phyloP scores from a whole-genome alignment of 1,140 invertebrate species.

The Macrotrachela quadricornifera region DNA sequence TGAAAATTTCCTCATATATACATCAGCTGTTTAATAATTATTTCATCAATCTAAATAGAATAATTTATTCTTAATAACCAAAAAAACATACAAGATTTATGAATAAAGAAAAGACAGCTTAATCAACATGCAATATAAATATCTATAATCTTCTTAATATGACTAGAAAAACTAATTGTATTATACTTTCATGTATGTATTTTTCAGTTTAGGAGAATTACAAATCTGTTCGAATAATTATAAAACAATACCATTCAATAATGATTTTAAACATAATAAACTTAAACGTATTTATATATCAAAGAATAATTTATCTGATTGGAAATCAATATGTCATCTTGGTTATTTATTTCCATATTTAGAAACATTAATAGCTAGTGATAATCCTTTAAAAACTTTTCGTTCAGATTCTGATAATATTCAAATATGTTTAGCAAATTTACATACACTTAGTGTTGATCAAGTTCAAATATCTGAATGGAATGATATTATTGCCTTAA shows the following conservation, averaged over 20 bases:
- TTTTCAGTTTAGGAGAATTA: conserved; percentile 53
- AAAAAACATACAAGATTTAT: too few relatives aligned
- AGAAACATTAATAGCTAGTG: conserved; percentile 57
- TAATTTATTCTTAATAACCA: too few relatives aligned
- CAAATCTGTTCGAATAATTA: conserved; percentile 64
- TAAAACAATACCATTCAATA: conserved; percentile 41
- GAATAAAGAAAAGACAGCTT: too few relatives aligned
- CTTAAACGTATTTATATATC: conserved; percentile 40
- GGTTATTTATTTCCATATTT: conserved; percentile 53
- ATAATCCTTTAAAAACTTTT: conserved; percentile 48
- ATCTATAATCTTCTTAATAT: too few relatives aligned
- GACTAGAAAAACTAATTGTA: too few relatives aligned
- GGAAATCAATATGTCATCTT: conserved; percentile 57
- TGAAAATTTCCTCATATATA: too few relatives aligned
- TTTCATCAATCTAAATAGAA: too few relatives aligned
- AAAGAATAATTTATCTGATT: conserved; percentile 50
- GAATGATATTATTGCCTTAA: conserved; percentile 62
- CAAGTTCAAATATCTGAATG: conserved; percentile 54
- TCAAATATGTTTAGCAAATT: conserved; percentile 38
- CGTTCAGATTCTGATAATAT: not conserved
- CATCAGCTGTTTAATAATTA: too few relatives aligned
- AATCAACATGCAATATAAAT: too few relatives aligned
- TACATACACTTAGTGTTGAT: conserved; percentile 54
- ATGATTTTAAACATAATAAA: conserved; percentile 36
- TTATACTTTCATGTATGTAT: conserved; percentile 9